Base-by-base conservation (phyloP, 2,113 vertebrate genomes). In the Hemiscyllium ocellatum region DNA sequence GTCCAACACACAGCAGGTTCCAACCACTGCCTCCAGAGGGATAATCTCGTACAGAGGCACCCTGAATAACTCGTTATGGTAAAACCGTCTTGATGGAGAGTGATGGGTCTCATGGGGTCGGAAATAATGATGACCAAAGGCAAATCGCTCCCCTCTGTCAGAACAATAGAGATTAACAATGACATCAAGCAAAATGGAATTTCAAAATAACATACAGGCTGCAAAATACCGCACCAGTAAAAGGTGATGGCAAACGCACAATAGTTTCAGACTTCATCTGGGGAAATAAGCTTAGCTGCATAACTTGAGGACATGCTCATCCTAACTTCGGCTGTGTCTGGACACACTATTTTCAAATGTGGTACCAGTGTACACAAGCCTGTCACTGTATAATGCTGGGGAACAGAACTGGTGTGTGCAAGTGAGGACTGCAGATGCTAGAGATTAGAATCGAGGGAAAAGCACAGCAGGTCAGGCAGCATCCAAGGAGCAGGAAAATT, bases 121-220 rank as follows among this genome's bases (percentile, higher is more conserved):
- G 98, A 99, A 99, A 96, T 99, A 99, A 96, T 99, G 99, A 96
- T 99, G 99, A 95, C 99, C 99, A 70, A 99, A 99, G 76, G 99
- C 99, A 96, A 99, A 99, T 3, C 99, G 97, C 96, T 99, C 99
- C 47, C 99, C 99, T 96, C 99, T 99, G 96, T 0, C 95, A 33
- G 96, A 87, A 95, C 80, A 94, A 2, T 66, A 19, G 29, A 76
- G 13, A 68, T 42, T 8, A 52, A 20, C 2, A 33, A 33, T 15
- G 12, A 61, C 72, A 17, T 15, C 1, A 56, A 50, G 24, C 3
- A 87, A 52, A 50, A 29, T 22, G 2, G 50, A 56, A 56, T 4
- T 33, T 15, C 52, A 33, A 56, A 89, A 17, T 56, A 90, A 29
- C 15, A 61, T 0, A 56, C 0, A 50, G 52, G 13, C 17, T 26